Evolutionary conservation across 2,888 invertebrate genomes (phyloP).

Genomic region (Synergus gifuensis): DNA sequence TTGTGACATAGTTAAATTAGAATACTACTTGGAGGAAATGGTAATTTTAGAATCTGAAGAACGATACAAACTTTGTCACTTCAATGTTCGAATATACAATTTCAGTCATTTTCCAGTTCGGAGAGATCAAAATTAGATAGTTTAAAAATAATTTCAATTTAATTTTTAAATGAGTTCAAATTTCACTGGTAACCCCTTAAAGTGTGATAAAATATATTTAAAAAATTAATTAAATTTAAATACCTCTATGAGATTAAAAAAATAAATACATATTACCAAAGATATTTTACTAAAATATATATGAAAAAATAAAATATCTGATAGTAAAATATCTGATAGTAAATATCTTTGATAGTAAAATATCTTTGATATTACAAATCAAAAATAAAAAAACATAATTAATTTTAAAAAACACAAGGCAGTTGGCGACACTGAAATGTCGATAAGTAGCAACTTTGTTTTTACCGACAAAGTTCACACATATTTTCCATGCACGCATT

Average conservation of each 20-base stretch:
- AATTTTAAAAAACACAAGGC: too few relatives aligned
- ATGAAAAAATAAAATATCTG: too few relatives aligned
- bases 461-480: background rate
- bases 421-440: slow-evolving; percentile 9
- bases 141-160: background rate
- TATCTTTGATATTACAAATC: too few relatives aligned
- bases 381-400: background rate
- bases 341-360: too few relatives aligned
- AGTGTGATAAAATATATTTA: too few relatives aligned
- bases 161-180: background rate
- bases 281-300: too few relatives aligned
- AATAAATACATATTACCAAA: background rate
- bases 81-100: background rate
- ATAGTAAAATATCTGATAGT: too few relatives aligned
- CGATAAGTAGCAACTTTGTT: background rate
- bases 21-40: background rate
- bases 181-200: too few relatives aligned
- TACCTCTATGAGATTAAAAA: background rate
- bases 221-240: too few relatives aligned
- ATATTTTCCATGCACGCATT: background rate
- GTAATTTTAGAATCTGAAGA: background rate
- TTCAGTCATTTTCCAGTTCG: too few relatives aligned
- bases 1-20: background rate
- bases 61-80: background rate
- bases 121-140: too few relatives aligned